Conservation (phyloP, 2,797 vertebrate species). For the Syndactyla subalaris region DNA sequence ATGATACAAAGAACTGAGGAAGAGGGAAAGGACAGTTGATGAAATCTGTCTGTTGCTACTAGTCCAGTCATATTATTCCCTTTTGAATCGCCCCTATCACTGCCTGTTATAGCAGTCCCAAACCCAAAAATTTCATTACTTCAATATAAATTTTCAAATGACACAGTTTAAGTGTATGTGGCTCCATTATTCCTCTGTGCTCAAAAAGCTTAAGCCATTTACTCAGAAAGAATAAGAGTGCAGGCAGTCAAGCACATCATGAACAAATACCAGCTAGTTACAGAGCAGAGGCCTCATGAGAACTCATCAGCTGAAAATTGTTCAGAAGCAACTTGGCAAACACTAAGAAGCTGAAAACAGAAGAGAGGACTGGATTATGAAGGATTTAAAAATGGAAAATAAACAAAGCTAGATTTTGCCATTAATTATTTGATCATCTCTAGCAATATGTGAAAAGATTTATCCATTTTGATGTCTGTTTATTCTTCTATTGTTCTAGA, state of each 20-base stretch:
- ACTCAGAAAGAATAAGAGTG: not conserved
- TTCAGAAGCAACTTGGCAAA: constrained; percentile 46
- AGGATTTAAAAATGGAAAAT: constrained; percentile 22
- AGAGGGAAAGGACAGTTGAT: not conserved
- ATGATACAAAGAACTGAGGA: not conserved
- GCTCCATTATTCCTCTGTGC: not conserved
- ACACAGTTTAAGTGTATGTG: not conserved
- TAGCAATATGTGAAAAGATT: constrained; percentile 24
- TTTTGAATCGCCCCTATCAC: not conserved
- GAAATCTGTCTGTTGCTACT: not conserved
- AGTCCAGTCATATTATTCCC: not conserved
- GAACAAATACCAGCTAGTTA: constrained; percentile 47
- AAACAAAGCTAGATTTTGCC: not conserved
- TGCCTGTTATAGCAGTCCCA: not conserved
- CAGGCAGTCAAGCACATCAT: constrained; percentile 38
- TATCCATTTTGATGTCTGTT: constrained; percentile 19
- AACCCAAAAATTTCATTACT: not conserved
- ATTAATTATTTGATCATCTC: constrained; percentile 27
- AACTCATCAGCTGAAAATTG: not conserved
- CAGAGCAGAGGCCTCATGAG: constrained; percentile 14
- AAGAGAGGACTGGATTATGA: not conserved
- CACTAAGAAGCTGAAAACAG: not conserved
- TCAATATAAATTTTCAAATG: constrained; percentile 18
- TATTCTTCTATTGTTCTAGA: constrained; percentile 29
- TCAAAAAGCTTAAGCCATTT: constrained; percentile 31